These are phyloP conservation scores for Malacoctenus gilli DNA, from an alignment of 2,797 vertebrate genomes.

Conservation along the genomic window DNA sequence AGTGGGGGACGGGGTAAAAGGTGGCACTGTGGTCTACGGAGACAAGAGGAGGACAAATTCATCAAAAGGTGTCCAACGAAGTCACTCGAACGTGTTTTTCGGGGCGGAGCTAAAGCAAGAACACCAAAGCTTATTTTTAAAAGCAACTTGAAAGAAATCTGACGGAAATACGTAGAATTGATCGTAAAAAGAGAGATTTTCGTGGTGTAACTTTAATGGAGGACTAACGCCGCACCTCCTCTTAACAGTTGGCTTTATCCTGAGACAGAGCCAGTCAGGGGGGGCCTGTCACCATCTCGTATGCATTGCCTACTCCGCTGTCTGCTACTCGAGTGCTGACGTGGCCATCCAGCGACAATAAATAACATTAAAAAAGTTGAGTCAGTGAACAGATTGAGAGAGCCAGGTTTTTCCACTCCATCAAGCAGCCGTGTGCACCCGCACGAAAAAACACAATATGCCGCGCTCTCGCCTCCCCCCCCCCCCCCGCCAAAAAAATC, in stretches of 20 bases:
- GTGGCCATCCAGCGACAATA: constrained; percentile 25
- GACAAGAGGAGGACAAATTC: constrained; percentile 17
- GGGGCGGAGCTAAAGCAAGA: too few relatives aligned
- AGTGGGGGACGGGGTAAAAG: constrained; percentile 93
- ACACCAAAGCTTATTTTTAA: too few relatives aligned
- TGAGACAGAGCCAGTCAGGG: not conserved
- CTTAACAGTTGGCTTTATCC: too few relatives aligned
- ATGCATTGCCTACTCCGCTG: not conserved
- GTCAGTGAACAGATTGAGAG: constrained; percentile 48
- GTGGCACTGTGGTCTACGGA: constrained; percentile 84
- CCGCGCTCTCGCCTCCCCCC: constrained; percentile 18
- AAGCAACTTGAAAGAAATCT: too few relatives aligned
- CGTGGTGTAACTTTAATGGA: too few relatives aligned
- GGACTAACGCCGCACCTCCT: too few relatives aligned
- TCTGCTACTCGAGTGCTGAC: constrained; percentile 23
- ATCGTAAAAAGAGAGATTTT: too few relatives aligned
- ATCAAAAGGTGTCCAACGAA: too few relatives aligned
- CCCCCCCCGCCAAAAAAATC: constrained; percentile 35
- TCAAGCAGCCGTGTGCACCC: constrained; percentile 53
- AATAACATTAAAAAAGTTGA: constrained; percentile 21
- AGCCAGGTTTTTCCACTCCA: constrained; percentile 53
- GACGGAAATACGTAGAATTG: too few relatives aligned
- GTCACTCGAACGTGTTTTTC: too few relatives aligned
- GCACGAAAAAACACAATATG: constrained; percentile 68
- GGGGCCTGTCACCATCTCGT: not conserved